Conservation (phyloP, 2,888 invertebrate genomes). For the Rotaria sp. region DNA sequence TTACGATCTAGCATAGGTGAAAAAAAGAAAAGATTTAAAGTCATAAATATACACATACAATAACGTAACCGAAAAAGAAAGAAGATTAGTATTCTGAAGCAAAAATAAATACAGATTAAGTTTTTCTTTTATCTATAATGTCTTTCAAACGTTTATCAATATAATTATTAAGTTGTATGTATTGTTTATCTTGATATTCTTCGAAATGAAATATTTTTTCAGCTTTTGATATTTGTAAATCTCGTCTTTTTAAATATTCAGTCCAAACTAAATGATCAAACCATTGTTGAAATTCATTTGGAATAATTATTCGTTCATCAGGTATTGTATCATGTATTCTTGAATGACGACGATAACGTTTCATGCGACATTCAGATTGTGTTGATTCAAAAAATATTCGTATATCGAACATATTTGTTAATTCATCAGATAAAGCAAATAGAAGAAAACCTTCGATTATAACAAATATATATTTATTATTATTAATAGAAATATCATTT, state of each 20-base stretch:
- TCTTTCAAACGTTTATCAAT: neutral
- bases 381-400: slow-evolving; percentile 15
- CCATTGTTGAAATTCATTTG: neutral
- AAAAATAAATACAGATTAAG: too few relatives aligned
- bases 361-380: neutral
- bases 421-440: neutral
- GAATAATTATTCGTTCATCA: neutral
- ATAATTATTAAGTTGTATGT: neutral
- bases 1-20: neutral
- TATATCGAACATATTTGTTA: neutral
- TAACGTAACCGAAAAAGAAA: neutral
- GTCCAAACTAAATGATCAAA: neutral
- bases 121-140: too few relatives aligned
- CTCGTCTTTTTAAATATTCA: neutral
- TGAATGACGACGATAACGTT: neutral
- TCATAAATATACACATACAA: neutral
- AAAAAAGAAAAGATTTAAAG: neutral
- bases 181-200: neutral
- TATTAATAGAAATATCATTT: neutral
- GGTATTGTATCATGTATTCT: neutral
- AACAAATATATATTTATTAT: neutral
- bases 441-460: neutral
- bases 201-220: neutral
- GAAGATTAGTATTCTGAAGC: too few relatives aligned
- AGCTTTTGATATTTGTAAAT: neutral